These are phyloP conservation scores for Ceramica pisi DNA, from an alignment of 2,888 invertebrate genomes.

Conservation along the genomic window DNA sequence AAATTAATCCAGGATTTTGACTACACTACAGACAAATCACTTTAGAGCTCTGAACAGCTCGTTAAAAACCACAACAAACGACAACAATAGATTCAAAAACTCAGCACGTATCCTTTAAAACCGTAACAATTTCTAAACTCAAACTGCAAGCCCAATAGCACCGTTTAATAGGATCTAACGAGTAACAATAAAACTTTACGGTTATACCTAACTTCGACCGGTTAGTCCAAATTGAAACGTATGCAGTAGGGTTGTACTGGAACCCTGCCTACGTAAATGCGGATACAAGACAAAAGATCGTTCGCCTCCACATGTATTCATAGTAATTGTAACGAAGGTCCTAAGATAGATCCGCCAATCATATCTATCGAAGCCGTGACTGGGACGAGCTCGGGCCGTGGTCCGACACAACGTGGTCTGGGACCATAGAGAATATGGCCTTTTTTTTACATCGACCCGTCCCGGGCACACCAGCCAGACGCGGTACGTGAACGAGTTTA, in stretches of 20 bases:
- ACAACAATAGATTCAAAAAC: conserved; percentile 24
- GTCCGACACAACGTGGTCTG: too few species aligned
- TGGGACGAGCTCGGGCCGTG: too few species aligned
- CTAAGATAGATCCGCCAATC: too few species aligned
- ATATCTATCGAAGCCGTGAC: too few species aligned
- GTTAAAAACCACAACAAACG: conserved; percentile 9
- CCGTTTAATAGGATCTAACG: conserved; percentile 75
- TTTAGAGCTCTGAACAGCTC: neutral
- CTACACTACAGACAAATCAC: neutral
- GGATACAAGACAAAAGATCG: neutral
- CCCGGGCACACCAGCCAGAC: too few species aligned
- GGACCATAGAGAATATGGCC: too few species aligned
- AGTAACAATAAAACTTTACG: conserved; percentile 75
- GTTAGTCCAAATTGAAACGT: conserved; percentile 64
- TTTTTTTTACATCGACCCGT: too few species aligned
- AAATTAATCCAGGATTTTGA: neutral
- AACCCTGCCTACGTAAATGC: neutral
- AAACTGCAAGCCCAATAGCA: conserved; percentile 53
- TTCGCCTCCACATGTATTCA: neutral
- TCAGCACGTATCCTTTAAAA: conserved; percentile 24
- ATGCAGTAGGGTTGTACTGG: conserved; percentile 21
- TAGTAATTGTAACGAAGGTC: too few species aligned
- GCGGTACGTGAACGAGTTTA: too few species aligned
- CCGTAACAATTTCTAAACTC: conserved; percentile 49
- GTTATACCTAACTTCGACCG: conserved; percentile 70